These are phyloP conservation scores for Drosophila picticornis DNA, from an alignment of 2,888 invertebrate genomes.

Conservation along the genomic window DNA sequence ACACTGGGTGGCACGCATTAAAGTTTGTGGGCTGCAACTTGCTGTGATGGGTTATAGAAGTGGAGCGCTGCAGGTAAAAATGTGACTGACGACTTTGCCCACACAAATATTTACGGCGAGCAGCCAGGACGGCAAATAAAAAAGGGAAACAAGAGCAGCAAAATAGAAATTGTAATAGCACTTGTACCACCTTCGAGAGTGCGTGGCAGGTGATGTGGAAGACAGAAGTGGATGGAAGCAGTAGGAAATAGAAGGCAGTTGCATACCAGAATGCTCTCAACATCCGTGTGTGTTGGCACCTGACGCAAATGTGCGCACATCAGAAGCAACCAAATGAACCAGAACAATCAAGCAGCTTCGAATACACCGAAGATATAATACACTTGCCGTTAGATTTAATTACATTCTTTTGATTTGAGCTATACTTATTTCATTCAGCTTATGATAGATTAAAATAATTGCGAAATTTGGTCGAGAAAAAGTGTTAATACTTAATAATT, in stretches of 20 bases:
- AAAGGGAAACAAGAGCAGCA: slow-evolving; percentile 40
- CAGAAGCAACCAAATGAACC: slow-evolving; percentile 12
- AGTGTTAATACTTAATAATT: background rate
- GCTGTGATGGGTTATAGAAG: background rate
- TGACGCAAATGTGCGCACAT: slow-evolving; percentile 18
- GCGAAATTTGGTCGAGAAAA: background rate
- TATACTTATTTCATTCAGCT: background rate
- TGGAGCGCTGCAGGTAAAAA: background rate
- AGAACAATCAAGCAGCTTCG: background rate
- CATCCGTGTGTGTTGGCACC: slow-evolving; percentile 9
- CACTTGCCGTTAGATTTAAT: background rate
- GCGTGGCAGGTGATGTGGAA: background rate
- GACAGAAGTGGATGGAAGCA: background rate
- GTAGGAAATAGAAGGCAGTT: background rate
- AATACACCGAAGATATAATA: background rate
- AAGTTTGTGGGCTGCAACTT: slow-evolving; percentile 5
- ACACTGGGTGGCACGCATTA: slow-evolving; percentile 15
- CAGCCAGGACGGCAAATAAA: slow-evolving; percentile 34
- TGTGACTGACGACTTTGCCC: slow-evolving; percentile 9
- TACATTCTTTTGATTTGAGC: background rate
- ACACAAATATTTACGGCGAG: slow-evolving; percentile 29
- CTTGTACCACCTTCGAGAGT: slow-evolving; percentile 16
- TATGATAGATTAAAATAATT: background rate
- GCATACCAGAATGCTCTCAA: slow-evolving; percentile 10
- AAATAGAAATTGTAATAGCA: slow-evolving; percentile 40